Conservation (phyloP, 2,113 vertebrate genomes). For the Mastomys coucha region DNA sequence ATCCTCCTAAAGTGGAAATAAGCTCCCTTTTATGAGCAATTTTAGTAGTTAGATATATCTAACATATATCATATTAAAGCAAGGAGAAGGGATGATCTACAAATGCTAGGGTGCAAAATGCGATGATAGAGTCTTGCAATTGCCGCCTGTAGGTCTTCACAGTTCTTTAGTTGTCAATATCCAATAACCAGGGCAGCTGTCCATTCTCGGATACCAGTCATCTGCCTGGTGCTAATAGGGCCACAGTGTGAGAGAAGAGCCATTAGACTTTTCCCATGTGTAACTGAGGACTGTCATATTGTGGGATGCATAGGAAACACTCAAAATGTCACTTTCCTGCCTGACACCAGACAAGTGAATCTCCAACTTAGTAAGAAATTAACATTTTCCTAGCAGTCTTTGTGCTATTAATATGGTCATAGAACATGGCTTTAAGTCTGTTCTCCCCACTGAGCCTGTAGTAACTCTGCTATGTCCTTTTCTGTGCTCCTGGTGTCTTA, state of each 20-base stretch:
- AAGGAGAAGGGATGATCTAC: not conserved
- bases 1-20: constrained; percentile 36
- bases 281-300: not conserved
- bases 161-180: not conserved
- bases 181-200: not conserved
- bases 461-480: not conserved
- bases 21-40: not conserved
- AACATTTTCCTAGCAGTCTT: not conserved
- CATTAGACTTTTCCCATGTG: not conserved
- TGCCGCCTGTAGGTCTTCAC: not conserved
- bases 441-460: not conserved
- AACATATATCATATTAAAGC: not conserved
- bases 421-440: not conserved
- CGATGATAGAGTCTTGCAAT: not conserved
- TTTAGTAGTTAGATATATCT: constrained; percentile 24
- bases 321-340: constrained; percentile 1
- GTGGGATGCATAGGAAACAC: not conserved
- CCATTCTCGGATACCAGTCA: not conserved
- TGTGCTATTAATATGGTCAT: not conserved
- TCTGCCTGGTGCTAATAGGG: not conserved
- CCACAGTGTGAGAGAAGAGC: not conserved
- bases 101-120: not conserved
- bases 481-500: not conserved
- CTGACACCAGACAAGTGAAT: not conserved
- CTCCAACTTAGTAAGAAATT: not conserved